These are phyloP conservation scores for Arizona elegans DNA, from an alignment of 2,113 vertebrate genomes.

Conservation along the genomic window DNA sequence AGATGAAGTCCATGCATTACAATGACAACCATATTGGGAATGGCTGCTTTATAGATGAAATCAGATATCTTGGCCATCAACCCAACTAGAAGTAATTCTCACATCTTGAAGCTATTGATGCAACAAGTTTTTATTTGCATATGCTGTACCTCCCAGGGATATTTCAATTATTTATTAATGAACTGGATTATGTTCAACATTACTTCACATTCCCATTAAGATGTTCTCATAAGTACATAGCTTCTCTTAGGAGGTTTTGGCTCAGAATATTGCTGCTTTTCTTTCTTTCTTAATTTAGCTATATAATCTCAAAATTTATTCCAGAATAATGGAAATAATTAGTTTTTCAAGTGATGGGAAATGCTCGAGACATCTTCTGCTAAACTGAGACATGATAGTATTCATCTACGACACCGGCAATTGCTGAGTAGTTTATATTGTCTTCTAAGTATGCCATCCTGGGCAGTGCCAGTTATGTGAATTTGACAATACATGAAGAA, in stretches of 20 bases:
- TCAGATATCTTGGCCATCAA: background rate
- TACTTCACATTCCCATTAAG: background rate
- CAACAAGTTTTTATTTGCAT: background rate
- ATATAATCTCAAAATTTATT: background rate
- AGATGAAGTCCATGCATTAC: background rate
- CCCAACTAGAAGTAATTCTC: background rate
- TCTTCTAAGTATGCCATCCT: background rate
- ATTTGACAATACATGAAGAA: background rate
- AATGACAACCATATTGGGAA: background rate
- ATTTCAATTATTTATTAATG: background rate
- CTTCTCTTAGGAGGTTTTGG: background rate
- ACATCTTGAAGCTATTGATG: background rate
- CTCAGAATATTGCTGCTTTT: background rate
- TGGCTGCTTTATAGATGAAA: background rate
- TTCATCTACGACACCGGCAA: background rate
- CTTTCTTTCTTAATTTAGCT: background rate
- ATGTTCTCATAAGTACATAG: background rate
- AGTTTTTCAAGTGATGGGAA: background rate
- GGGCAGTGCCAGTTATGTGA: background rate
- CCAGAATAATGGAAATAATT: background rate
- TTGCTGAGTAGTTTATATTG: background rate
- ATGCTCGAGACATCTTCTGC: background rate
- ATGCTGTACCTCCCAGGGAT: background rate
- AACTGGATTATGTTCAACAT: background rate
- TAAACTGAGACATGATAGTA: background rate